Conservation (phyloP, 2,113 vertebrate species). For the Microtus oregoni region DNA sequence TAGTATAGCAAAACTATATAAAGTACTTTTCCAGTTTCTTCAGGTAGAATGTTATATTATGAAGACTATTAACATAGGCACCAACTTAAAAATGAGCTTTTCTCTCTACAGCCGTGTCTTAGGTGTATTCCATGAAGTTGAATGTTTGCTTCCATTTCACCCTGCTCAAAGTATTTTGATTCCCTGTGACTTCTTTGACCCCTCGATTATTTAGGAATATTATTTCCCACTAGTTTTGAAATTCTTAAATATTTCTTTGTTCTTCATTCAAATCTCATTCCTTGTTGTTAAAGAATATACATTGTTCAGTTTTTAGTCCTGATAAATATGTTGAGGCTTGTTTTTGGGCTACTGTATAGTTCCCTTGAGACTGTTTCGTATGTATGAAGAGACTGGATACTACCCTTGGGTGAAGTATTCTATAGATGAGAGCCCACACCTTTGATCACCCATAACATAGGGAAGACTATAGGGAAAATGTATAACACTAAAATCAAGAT, state of each 20-base stretch:
- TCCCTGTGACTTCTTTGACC: slow-evolving; percentile 19
- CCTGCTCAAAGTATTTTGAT: not conserved
- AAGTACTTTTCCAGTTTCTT: not conserved
- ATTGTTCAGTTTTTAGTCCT: not conserved
- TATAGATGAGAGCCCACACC: not conserved
- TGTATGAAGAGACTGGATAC: not conserved
- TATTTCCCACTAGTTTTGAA: slow-evolving; percentile 22
- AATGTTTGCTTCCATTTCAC: slow-evolving; percentile 1
- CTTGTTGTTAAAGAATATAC: not conserved
- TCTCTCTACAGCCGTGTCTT: not conserved
- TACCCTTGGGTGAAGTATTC: not conserved
- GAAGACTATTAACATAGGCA: not conserved
- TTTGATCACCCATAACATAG: not conserved
- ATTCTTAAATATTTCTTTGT: slow-evolving; percentile 29
- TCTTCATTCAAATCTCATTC: slow-evolving; percentile 38
- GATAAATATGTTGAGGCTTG: slow-evolving; percentile 7
- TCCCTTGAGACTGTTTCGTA: not conserved
- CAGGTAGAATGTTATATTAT: not conserved
- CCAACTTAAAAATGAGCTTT: not conserved
- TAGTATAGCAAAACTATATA: not conserved
- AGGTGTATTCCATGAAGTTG: not conserved
- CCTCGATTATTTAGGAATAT: not conserved
- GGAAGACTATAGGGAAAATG: not conserved
- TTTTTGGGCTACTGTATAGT: not conserved
- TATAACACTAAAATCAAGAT: not conserved